Evolutionary conservation across 35 echinoderm and acorn worm species (phyloP), one percentile per base, ranked within the genome.

Genomic region (Stichopus chloronotus): DNA sequence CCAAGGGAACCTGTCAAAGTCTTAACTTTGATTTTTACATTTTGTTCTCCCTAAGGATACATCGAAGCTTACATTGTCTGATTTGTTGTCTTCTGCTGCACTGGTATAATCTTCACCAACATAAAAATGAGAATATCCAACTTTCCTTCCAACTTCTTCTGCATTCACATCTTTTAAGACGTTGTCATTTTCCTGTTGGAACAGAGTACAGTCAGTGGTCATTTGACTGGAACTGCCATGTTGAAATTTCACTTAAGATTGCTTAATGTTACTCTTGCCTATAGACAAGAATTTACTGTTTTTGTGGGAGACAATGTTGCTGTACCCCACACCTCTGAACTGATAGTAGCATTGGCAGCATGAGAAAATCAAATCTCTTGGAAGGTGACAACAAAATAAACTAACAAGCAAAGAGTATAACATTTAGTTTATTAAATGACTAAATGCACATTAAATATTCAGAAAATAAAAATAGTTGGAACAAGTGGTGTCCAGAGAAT

Each of bases 41-140:
- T 43, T 43, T 43, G 30, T 43, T 43, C 30, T 43, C 30, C 30
- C 30, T 43, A 43, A 43, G 30, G 30, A 43, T 43, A 16, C 69
- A 65, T 65, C 69, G 19, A 57, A 17, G 58, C 90, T 91, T 20
- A 91, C 90, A 56, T 79, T 79, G 76, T 91, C 90, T 9, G 90
- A 91, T 58, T 72, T 91, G 90, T 91, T 79, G 76, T 91, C 90
- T 65, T 91, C 90, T 57, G 69, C 54, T 56, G 69, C 90, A 78
- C 56, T 91, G 14, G 65, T 25, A n/a, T 91, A 91, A n/a, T 91
- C 90, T 53, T 91, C 90, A 5, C 68, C 54, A 5, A 91, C 76
- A 59, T 91, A 91, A 59, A 91, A 91, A 71, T 91, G 90, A 25
- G 90, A 91, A 13, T 25, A 14, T 21, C 90, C 90, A 58, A 91